A percentile compares a stretch with the other conserved stretches of the same genome.
Evolutionary conservation across 2,797 vertebrate species (phyloP).

Genomic region (Cynodonichthys magdalenae): DNA sequence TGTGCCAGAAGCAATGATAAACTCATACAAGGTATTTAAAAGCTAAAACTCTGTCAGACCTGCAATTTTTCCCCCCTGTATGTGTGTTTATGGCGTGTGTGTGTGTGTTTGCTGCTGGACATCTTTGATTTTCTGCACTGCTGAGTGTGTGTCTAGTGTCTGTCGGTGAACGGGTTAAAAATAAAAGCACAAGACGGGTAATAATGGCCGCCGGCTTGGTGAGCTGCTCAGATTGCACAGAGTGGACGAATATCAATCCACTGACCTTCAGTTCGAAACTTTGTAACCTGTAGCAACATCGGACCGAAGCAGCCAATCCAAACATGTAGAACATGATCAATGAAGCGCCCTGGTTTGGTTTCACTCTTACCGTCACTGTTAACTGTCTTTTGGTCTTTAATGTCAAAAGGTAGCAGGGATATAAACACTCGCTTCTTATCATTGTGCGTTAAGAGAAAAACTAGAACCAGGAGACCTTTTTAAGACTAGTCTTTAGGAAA

Average conservation of each 20-base stretch:
- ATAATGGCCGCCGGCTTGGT: slow-evolving; percentile 30
- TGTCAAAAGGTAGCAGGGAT: not conserved
- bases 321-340: not conserved
- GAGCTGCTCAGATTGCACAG: not conserved
- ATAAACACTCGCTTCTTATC: not conserved
- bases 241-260: slow-evolving; percentile 25
- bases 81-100: not conserved
- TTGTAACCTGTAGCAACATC: slow-evolving; percentile 11
- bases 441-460: not conserved
- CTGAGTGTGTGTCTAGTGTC: not conserved
- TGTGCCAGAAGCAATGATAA: slow-evolving; percentile 12
- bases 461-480: not conserved
- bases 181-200: slow-evolving; percentile 16
- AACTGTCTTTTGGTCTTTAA: slow-evolving; percentile 2
- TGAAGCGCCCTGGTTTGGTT: not conserved
- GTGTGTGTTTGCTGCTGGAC: not conserved
- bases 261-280: slow-evolving; percentile 38
- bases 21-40: slow-evolving; percentile 32
- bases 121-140: slow-evolving; percentile 51
- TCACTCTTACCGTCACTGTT: not conserved
- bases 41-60: slow-evolving; percentile 19
- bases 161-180: slow-evolving; percentile 11
- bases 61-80: not conserved
- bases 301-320: not conserved
- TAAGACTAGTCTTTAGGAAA: not conserved